These are phyloP conservation scores for Fistularia commersonii DNA, from an alignment of 2,797 vertebrate species.

Conservation along the genomic window DNA sequence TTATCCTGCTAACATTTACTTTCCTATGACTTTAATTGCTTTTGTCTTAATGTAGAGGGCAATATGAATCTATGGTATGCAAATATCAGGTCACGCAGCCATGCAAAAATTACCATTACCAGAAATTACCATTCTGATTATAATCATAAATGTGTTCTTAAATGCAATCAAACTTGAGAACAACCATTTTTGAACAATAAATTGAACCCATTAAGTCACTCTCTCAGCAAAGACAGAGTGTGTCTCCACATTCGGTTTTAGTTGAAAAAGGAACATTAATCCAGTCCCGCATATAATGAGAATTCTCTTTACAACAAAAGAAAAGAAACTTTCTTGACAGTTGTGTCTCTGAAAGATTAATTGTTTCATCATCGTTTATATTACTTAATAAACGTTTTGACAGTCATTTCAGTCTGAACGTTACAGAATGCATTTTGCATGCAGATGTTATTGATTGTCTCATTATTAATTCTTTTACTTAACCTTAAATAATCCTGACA, in stretches of 20 bases:
- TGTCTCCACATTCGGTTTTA: background rate
- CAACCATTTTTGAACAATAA: slow-evolving; percentile 4
- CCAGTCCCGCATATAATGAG: too few species aligned
- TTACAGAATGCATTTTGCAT: slow-evolving; percentile 2
- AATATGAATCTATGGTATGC: slow-evolving; percentile 37
- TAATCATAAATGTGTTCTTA: slow-evolving; percentile 14
- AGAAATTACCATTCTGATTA: slow-evolving; percentile 25
- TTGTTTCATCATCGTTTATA: too few species aligned
- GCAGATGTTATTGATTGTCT: slow-evolving; percentile 7
- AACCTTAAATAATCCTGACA: slow-evolving; percentile 39
- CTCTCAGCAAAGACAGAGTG: background rate
- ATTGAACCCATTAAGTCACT: background rate
- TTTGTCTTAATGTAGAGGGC: slow-evolving; percentile 22
- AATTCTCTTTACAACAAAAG: too few species aligned
- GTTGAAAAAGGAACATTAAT: background rate
- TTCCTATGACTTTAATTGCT: slow-evolving; percentile 37
- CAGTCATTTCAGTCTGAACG: too few species aligned
- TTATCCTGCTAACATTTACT: slow-evolving; percentile 63
- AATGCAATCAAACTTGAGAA: slow-evolving; percentile 17
- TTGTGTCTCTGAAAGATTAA: too few species aligned
- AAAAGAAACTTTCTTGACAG: too few species aligned
- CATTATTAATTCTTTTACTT: slow-evolving; percentile 33
- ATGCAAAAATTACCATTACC: slow-evolving; percentile 24
- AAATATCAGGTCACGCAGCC: slow-evolving; percentile 27
- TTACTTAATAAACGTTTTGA: too few species aligned